Base-by-base conservation (phyloP, 2,888 invertebrate species). In the Proisotoma minuta region DNA sequence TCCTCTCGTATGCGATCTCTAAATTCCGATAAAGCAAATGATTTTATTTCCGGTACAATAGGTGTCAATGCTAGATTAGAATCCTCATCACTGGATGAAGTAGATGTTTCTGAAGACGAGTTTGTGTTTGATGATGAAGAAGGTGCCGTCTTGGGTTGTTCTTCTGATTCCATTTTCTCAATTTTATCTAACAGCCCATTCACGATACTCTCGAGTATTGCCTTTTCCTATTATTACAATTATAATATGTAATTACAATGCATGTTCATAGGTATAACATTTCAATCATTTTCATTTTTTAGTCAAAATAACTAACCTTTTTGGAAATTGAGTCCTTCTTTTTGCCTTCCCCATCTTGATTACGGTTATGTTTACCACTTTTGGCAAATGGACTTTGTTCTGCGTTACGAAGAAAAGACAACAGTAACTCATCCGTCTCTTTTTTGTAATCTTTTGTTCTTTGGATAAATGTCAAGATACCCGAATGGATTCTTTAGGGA, bases 381-480 rank as follows among this genome's bases (percentile, higher is more conserved):
- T 68, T 69, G 1, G 71, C 54, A 43, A 73, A 73, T 2, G 73
- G 71, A 54, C 73, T 61, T 2, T 56, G 69, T 1, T 75, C 75
- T 2, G 78, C 77, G 43, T 74, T 72, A 4, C 74, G 70, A 18
- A 79, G 60, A 67, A 75, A 77, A 3, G 72, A 66, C 43, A 76
- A 65, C 29, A 78, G 75, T 28, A 76, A 27, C 29, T 74, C 73
- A 47, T 72, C 68, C 0, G 58, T 66, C 20, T 68, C 68, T 12
- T 47, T 5, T 5, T 43, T 43, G 43, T n/a, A 12, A 49, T 24
- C 26, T 10, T 87, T 88, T 72, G 87, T 85, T 68, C 86, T 84
- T 75, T 90, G 88, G 28, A 95, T 81, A 77, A 87, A 88, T 78
- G 93, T 95, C 3, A 95, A 80, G 74, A 92, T 88, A n/a, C 89